A percentile compares a stretch with the other conserved stretches of the same genome.
These are phyloP conservation scores for Penaeus monodon DNA, from an alignment of 2,888 invertebrate species.

Conservation along the genomic window DNA sequence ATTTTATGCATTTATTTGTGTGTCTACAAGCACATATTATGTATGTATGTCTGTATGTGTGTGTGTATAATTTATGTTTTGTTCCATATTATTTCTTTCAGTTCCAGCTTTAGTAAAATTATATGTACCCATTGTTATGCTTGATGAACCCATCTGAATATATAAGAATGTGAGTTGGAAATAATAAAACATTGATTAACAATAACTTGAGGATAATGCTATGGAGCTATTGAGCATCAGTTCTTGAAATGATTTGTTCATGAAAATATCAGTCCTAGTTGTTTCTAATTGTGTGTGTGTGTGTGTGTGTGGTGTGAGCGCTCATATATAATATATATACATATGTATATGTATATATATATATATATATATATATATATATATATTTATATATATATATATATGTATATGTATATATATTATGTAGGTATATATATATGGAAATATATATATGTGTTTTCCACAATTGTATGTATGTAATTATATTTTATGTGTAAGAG, in stretches of 20 bases:
- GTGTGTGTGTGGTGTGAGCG: neutral
- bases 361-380: neutral
- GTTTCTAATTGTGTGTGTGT: neutral
- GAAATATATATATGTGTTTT: neutral
- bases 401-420: neutral
- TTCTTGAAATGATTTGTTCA: no score
- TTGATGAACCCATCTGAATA: no score
- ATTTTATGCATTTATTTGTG: neutral
- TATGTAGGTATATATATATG: neutral
- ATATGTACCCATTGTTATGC: no score
- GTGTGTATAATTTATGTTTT: neutral
- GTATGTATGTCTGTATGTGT: neutral
- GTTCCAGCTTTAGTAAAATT: no score
- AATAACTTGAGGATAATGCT: no score
- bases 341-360: neutral
- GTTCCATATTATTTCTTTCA: no score
- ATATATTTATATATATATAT: neutral
- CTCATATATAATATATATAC: neutral
- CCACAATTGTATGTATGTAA: neutral
- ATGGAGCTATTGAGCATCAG: no score
- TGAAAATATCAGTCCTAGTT: no score
- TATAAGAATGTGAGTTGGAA: no score
- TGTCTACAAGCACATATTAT: neutral
- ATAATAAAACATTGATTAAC: no score
- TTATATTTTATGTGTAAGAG: neutral